phyloP scores from a whole-genome alignment of 1,140 invertebrate species.

The Drosophila ohnishii region DNA sequence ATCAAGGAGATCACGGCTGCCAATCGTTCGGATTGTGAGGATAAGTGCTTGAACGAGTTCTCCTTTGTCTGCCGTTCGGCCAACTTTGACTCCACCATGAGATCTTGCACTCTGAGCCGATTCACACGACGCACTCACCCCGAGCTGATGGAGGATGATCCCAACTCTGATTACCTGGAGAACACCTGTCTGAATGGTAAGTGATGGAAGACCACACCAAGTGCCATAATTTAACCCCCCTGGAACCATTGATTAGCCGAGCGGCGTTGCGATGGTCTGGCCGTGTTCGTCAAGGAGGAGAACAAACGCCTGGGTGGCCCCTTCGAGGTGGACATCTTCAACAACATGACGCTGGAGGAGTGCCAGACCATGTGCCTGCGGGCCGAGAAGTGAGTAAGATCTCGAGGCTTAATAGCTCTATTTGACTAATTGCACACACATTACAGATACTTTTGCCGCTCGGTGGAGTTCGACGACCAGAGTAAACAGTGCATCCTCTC shows the following conservation, averaged over 20 bases:
- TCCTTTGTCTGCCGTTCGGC: slow-evolving; percentile 94
- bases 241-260: slow-evolving; percentile 86
- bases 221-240: not conserved
- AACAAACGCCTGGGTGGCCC: slow-evolving; percentile 93
- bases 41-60: slow-evolving; percentile 94
- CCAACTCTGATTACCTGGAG: slow-evolving; percentile 94
- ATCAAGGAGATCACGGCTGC: slow-evolving; percentile 91
- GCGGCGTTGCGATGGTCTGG: slow-evolving; percentile 91
- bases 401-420: slow-evolving; percentile 12
- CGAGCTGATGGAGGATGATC: slow-evolving; percentile 91
- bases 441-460: slow-evolving; percentile 91
- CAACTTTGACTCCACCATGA: slow-evolving; percentile 89
- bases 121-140: slow-evolving; percentile 93
- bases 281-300: slow-evolving; percentile 94
- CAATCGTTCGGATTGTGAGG: slow-evolving; percentile 94
- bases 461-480: slow-evolving; percentile 94
- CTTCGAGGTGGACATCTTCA: slow-evolving; percentile 93
- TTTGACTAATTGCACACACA: slow-evolving; percentile 45
- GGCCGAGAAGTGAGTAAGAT: slow-evolving; percentile 87
- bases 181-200: slow-evolving; percentile 95
- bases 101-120: slow-evolving; percentile 90
- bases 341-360: slow-evolving; percentile 92
- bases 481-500: slow-evolving; percentile 92
- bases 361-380: slow-evolving; percentile 91
- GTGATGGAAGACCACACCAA: not conserved